Evolutionary conservation across 2,113 vertebrate genomes (phyloP), one percentile per base, ranked within the genome.

Genomic region (Pseudolaguvia tuberculata): DNA sequence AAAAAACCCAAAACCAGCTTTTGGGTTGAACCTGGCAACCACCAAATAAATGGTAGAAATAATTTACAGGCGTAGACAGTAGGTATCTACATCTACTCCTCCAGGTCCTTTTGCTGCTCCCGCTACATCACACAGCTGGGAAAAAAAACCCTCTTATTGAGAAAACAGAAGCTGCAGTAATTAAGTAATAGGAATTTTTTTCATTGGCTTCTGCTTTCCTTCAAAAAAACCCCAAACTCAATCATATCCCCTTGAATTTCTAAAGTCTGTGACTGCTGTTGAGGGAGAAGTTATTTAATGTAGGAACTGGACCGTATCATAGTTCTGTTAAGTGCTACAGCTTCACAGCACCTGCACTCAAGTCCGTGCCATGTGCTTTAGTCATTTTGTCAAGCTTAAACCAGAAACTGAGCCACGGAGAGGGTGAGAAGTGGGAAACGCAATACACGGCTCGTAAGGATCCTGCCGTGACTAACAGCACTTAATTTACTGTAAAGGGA

Each of bases 221-320:
- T 70, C 5, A 7, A 27, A 47, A 71, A 68, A 71, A 67, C 58
- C 66, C 58, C 29, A 70, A 68, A 74, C 15, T 18, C 14, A 53
- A 20, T 29, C 73, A 57, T n/a, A 77, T 63, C 59, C 68, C n/a
- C 39, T n/a, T 71, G 63, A 27, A 53, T 25, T 25, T 51, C 74
- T 50, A 73, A 69, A 20, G 13, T 18, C 10, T n/a, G 27, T 65
- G 73, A 75, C 68, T 50, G 51, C 47, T 67, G 39, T 39, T 77
- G 70, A 56, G 76, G 73, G 45, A 48, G 50, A 68, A 50, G 17
- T 47, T 79, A 59, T 71, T 42, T 65, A 70, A 79, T 45, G 29
- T 29, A 61, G 20, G 53, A 61, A 59, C 53, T 4, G 47, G 48
- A 72, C 13, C 73, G 59, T 51, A 27, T 67, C 71, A 55, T 14